Evolutionary conservation across 2,113 vertebrate genomes (phyloP).

Genomic region (Tyto alba): DNA sequence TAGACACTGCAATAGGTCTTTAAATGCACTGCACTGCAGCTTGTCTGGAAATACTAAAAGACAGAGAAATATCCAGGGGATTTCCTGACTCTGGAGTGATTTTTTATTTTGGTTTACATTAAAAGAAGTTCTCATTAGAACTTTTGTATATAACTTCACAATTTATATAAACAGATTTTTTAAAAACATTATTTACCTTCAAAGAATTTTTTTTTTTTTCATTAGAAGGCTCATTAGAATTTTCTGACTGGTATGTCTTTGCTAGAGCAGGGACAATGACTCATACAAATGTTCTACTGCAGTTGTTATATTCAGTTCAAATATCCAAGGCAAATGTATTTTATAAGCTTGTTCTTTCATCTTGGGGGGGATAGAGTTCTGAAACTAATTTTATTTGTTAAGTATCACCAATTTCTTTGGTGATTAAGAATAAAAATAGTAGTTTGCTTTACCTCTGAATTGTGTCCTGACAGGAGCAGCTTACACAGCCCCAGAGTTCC

Average conservation of each 20-base stretch:
- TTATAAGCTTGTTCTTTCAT: background rate
- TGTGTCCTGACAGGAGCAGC: conserved; percentile 53
- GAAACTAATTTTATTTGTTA: background rate
- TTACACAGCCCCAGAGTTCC: conserved; percentile 68
- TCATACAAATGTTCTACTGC: background rate
- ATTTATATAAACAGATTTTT: background rate
- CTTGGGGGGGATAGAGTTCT: background rate
- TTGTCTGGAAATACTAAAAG: background rate
- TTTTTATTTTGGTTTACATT: background rate
- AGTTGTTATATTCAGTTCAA: background rate
- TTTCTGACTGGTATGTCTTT: background rate
- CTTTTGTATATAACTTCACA: background rate
- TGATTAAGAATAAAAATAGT: background rate
- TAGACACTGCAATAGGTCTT: background rate
- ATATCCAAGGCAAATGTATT: background rate
- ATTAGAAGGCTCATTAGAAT: background rate
- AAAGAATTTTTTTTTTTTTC: background rate
- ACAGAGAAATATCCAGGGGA: background rate
- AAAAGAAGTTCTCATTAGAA: background rate
- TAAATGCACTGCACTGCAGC: background rate
- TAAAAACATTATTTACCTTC: background rate
- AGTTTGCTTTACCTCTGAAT: conserved; percentile 62
- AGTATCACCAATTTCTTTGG: background rate
- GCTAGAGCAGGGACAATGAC: background rate
- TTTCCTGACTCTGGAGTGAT: background rate